These are phyloP conservation scores for Horisme vitalbata DNA, from an alignment of 2,888 invertebrate species.

Conservation along the genomic window DNA sequence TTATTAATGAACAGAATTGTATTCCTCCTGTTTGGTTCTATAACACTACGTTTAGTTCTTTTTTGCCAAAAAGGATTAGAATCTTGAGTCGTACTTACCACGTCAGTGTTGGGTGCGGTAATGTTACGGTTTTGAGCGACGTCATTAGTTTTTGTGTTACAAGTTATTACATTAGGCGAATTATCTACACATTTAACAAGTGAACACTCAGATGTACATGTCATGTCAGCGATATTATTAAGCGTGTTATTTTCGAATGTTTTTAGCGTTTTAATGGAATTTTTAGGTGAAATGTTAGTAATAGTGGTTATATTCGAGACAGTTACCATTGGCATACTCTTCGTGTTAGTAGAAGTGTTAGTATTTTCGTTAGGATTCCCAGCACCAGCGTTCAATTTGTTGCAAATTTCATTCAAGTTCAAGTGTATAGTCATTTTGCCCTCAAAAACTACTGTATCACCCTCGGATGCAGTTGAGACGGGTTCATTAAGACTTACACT, in stretches of 20 bases:
- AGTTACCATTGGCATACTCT: slow-evolving; percentile 82
- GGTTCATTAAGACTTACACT: slow-evolving; percentile 82
- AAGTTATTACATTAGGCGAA: slow-evolving; percentile 39
- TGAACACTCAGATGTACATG: slow-evolving; percentile 57
- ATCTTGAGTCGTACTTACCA: slow-evolving; percentile 73
- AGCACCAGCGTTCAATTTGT: slow-evolving; percentile 73
- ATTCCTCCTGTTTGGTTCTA: slow-evolving; percentile 76
- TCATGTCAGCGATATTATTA: slow-evolving; percentile 56
- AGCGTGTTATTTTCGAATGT: slow-evolving; percentile 46
- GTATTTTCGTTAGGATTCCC: slow-evolving; percentile 65
- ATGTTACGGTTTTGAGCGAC: slow-evolving; percentile 47
- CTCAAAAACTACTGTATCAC: slow-evolving; percentile 79
- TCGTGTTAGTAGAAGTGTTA: slow-evolving; percentile 67
- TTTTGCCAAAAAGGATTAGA: slow-evolving; percentile 77
- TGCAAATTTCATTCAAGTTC: slow-evolving; percentile 79
- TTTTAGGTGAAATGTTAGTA: slow-evolving; percentile 79
- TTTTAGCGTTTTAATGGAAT: slow-evolving; percentile 76
- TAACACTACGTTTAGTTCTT: slow-evolving; percentile 62
- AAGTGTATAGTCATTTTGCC: slow-evolving; percentile 81
- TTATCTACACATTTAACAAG: slow-evolving; percentile 47
- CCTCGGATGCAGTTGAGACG: slow-evolving; percentile 71
- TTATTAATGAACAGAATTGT: slow-evolving; percentile 79
- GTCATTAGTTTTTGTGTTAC: slow-evolving; percentile 50
- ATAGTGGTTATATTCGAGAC: slow-evolving; percentile 81
- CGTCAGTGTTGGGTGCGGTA: slow-evolving; percentile 51